These are phyloP conservation scores for Agrypnia vestita DNA, from an alignment of 1,140 invertebrate genomes.

Conservation along the genomic window DNA sequence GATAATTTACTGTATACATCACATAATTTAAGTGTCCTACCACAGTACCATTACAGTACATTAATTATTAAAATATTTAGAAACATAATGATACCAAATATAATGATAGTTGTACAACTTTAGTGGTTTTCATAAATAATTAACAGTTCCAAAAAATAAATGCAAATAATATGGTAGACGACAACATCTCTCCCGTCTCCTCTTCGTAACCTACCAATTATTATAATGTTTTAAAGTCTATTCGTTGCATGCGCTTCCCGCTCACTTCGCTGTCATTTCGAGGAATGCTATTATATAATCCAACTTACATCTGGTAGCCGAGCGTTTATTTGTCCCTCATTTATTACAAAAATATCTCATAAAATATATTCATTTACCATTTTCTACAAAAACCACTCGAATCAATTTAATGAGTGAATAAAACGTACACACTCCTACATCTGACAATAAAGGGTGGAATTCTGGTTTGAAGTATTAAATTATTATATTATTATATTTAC, in stretches of 20 bases:
- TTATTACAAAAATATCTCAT: constrained; percentile 41
- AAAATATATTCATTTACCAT: constrained; percentile 37
- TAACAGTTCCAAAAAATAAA: constrained; percentile 12
- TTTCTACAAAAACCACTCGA: constrained; percentile 26
- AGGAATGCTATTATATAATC: constrained; percentile 21
- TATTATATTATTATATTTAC: too few species aligned
- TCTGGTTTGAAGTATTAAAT: too few species aligned
- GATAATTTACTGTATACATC: too few species aligned
- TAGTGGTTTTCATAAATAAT: constrained; percentile 24
- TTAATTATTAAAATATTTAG: constrained; percentile 4
- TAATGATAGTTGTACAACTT: constrained; percentile 10
- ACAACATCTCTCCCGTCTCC: neutral
- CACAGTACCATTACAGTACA: neutral
- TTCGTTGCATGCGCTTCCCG: constrained; percentile 14
- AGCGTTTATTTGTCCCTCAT: neutral
- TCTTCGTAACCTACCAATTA: constrained; percentile 7
- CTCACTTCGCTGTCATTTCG: constrained; percentile 35
- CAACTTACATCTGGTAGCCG: neutral
- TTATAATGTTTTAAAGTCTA: constrained; percentile 36
- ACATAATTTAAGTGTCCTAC: neutral
- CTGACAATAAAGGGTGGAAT: too few species aligned
- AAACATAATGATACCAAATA: constrained; percentile 12
- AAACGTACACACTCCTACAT: too few species aligned
- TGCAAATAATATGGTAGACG: constrained; percentile 1
- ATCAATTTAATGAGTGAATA: neutral